These are phyloP conservation scores for Isichthys henryi DNA, from an alignment of 2,113 vertebrate genomes.

Conservation along the genomic window DNA sequence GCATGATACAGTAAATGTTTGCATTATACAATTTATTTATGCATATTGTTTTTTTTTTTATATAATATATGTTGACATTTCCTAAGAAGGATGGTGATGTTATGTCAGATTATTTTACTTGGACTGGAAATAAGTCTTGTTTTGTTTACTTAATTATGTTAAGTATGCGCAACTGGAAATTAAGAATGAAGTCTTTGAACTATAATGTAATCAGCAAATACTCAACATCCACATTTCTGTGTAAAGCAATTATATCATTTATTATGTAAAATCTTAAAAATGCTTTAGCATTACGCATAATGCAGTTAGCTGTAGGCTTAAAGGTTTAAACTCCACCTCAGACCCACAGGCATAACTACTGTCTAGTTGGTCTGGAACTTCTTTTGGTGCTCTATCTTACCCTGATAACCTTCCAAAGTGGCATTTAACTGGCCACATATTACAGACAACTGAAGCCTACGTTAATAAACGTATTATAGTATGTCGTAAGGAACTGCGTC, in stretches of 20 bases:
- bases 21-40: background rate
- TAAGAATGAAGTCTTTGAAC: background rate
- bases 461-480: background rate
- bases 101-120: background rate
- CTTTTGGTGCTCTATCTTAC: background rate
- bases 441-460: background rate
- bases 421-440: background rate
- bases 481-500: background rate
- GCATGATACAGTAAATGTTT: background rate
- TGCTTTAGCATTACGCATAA: background rate
- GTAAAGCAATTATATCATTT: background rate
- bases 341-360: background rate
- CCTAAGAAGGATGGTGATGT: background rate
- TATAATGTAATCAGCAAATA: background rate
- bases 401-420: background rate
- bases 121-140: background rate
- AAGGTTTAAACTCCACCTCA: background rate
- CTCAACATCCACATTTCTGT: background rate
- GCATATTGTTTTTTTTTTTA: background rate
- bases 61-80: background rate
- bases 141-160: conserved; percentile 6
- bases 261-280: background rate
- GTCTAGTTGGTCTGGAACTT: background rate
- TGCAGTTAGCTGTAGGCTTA: background rate
- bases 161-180: background rate